Base-by-base conservation (phyloP, 2,113 vertebrate genomes). In the Arizona elegans region DNA sequence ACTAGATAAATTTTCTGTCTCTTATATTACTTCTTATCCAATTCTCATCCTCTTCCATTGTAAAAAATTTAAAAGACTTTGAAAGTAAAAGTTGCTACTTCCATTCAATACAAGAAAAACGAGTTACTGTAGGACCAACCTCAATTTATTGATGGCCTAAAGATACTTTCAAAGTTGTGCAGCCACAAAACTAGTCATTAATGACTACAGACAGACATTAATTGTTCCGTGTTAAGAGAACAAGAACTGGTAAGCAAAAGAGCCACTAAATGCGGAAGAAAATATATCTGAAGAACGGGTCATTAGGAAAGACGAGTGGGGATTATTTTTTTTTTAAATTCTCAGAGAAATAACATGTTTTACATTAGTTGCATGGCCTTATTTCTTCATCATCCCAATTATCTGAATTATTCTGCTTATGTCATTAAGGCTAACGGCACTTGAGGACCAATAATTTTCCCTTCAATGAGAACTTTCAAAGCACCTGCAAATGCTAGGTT, bases 231-330 rank as follows among this genome's bases (percentile, higher is more conserved):
- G 11, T 65, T 15, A n/a, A n/a, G 75, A 70, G 90, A 2, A 17
- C 87, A 91, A 92, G 52, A 0, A 65, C 92, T 92, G 87, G 26
- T 55, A 38, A 65, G 24, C 24, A 65, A 4, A 24, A 2, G 86
- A 65, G 88, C 2, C 12, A 90, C 75, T 88, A 21, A 1, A 0
- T 0, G 0, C 1, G n/a, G 19, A 88, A 87, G 88, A 0, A 52
- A 19, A 87, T 5, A 75, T 1, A 81, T 88, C 90, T 24, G 55
- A 90, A 24, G 91, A 17, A 13, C 81, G 24, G 81, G 1, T 3
- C 23, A 87, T 13, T 56, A 26, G 81, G 52, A 92, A 92, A 33
- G 26, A 33, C 1, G 23, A 91, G 62, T 4, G 3, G 8, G 75
- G 47, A 85, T 21, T 92, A n/a, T 4, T n/a, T 88, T 0, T 43